Base-by-base conservation (phyloP, 2,113 vertebrate species). In the Macrotis lagotis region DNA sequence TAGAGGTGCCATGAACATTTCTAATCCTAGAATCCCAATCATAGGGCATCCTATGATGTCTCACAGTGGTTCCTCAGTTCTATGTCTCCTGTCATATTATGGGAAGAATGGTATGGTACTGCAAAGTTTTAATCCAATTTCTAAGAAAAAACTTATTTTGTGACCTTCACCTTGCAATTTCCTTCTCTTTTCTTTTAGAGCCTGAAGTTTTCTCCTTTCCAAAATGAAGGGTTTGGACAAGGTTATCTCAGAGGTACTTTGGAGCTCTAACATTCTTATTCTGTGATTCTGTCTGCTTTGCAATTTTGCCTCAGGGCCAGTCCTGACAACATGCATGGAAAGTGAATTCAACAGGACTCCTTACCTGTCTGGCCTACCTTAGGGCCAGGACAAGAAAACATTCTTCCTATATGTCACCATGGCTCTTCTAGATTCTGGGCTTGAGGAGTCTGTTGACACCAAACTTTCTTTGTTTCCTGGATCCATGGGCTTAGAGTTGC, bases 241-340 rank as follows among this genome's bases (percentile, higher is more conserved):
- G 66, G 16, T 83, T 6, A 83, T 44, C n/a, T 83, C 1, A 7
- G 44, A 83, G n/a, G n/a, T 44, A 37, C 31, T n/a, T 83, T 24
- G 16, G 19, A 83, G 66, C n/a, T 83, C 66, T 83, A 44, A 83
- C 66, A 83, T 83, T 83, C 66, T 83, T 44, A 83, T 83, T 83
- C 66, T 83, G n/a, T 83, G 66, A 83, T 83, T 83, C 66, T 83
- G 37, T 83, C 52, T 49, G 51, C 90, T 88, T 94, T 93, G 2
- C 52, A 24, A 26, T 53, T 52, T 50, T 90, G 52, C 92, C 48
- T 31, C n/a, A 10, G 25, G 50, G 90, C 52, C 44, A 91, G 26
- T 49, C 49, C 28, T 25, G 26, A 83, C 66, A 93, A n/a, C 53
- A 6, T 92, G n/a, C 50, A 93, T 83, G 66, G 25, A 53, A 24